Conservation (phyloP, 2,888 invertebrate species). For the Eupithecia vulgata region DNA sequence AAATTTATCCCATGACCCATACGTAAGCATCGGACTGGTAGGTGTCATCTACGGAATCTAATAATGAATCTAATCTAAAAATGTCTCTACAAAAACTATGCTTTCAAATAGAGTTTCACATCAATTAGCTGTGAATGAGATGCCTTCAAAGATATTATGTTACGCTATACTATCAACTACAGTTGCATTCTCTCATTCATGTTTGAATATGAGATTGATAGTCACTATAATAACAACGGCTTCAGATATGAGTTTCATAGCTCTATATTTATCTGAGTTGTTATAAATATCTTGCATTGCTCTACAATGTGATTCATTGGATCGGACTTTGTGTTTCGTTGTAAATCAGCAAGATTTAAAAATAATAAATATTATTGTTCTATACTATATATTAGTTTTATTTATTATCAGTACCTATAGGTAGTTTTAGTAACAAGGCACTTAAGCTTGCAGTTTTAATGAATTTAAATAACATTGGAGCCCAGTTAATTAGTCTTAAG, state of each 20-base stretch:
- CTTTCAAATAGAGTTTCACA: constrained; percentile 50
- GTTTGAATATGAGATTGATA: constrained; percentile 21
- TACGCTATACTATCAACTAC: constrained; percentile 62
- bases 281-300: constrained; percentile 8
- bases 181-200: constrained; percentile 32
- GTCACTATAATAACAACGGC: constrained; percentile 9
- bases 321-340: background rate
- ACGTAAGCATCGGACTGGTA: too few relatives aligned
- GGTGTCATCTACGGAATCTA: background rate
- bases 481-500: background rate
- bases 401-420: background rate
- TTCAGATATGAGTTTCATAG: constrained; percentile 18
- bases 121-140: constrained; percentile 68
- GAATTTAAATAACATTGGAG: background rate
- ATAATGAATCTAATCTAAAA: constrained; percentile 25
- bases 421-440: background rate
- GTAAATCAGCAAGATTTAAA: background rate
- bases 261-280: constrained; percentile 21
- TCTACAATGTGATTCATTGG: constrained; percentile 3
- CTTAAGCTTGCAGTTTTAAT: background rate
- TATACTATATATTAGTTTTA: too few relatives aligned
- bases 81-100: constrained; percentile 60
- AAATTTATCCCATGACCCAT: background rate
- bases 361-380: too few relatives aligned
- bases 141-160: constrained; percentile 69